Conservation (phyloP, 1,140 invertebrate genomes). For the Choristoneura fumiferana region DNA sequence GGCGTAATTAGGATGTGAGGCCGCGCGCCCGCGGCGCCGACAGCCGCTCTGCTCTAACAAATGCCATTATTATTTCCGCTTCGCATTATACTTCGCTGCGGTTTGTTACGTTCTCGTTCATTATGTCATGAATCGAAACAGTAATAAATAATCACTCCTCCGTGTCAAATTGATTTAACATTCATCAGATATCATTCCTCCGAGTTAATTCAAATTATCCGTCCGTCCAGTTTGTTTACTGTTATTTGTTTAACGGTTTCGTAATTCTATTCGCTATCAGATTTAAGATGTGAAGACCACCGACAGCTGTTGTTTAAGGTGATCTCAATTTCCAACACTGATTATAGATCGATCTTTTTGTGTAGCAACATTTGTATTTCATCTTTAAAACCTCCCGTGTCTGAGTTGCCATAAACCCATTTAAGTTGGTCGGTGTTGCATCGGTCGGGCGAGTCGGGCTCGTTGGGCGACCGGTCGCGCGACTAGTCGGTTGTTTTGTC, state of each 20-base stretch:
- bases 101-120: conserved; percentile 66
- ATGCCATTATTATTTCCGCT: conserved; percentile 74
- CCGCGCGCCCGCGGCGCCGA: conserved; percentile 64
- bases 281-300: conserved; percentile 27
- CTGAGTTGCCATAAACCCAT: conserved; percentile 66
- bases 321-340: conserved; percentile 33
- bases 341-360: conserved; percentile 35
- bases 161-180: conserved; percentile 63
- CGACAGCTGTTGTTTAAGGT: conserved; percentile 27
- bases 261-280: conserved; percentile 32
- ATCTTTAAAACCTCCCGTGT: conserved; percentile 44
- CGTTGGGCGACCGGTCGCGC: conserved; percentile 33
- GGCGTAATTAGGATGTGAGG: conserved; percentile 74
- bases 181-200: conserved; percentile 49
- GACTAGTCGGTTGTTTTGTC: conserved; percentile 39
- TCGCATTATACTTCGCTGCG: conserved; percentile 58
- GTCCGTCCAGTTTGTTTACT: conserved; percentile 42
- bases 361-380: conserved; percentile 35
- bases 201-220: conserved; percentile 40
- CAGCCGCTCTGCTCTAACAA: conserved; percentile 55
- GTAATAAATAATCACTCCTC: conserved; percentile 62
- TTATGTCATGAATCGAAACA: conserved; percentile 66
- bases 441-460: conserved; percentile 29
- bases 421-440: conserved; percentile 45
- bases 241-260: conserved; percentile 57